phyloP scores from a whole-genome alignment of 2,888 invertebrate genomes.

The Holacanthella duospinosa region DNA sequence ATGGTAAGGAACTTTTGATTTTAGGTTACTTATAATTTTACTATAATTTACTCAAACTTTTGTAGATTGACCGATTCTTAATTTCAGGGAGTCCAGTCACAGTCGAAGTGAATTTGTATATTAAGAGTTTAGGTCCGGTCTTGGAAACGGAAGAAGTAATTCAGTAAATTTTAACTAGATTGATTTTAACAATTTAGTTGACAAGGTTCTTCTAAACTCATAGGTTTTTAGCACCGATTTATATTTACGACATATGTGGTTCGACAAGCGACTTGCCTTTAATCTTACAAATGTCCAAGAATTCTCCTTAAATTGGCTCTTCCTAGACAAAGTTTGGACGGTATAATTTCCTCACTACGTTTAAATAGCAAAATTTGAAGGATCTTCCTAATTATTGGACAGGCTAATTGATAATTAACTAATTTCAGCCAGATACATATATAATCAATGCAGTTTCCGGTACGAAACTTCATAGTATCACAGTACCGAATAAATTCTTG shows the following conservation, averaged over 20 bases:
- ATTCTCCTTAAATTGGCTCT: conserved; percentile 48
- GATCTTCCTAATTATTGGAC: too few species aligned
- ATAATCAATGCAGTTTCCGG: conserved; percentile 44
- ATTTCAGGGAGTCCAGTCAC: conserved; percentile 41
- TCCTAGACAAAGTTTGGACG: conserved; percentile 50
- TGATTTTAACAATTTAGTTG: conserved; percentile 17
- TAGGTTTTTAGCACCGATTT: conserved; percentile 13
- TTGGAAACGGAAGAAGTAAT: conserved; percentile 44
- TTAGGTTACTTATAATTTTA: too few species aligned
- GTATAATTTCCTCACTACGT: neutral
- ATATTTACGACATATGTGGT: conserved; percentile 43
- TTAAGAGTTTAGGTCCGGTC: conserved; percentile 44
- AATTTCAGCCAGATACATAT: conserved; percentile 47
- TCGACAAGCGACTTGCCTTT: conserved; percentile 47
- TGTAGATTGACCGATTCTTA: too few species aligned
- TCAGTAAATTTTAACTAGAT: conserved; percentile 3
- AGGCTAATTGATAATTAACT: too few species aligned
- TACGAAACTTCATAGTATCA: conserved; percentile 49
- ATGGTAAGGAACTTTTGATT: conserved; percentile 39
- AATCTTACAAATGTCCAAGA: conserved; percentile 38
- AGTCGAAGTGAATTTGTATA: conserved; percentile 42
- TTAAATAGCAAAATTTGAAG: neutral
- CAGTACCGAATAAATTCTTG: conserved; percentile 47
- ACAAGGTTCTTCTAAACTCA: neutral
- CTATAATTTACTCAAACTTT: too few species aligned